phyloP scores from a whole-genome alignment of 1,140 invertebrate genomes.

The Triops cancriformis region DNA sequence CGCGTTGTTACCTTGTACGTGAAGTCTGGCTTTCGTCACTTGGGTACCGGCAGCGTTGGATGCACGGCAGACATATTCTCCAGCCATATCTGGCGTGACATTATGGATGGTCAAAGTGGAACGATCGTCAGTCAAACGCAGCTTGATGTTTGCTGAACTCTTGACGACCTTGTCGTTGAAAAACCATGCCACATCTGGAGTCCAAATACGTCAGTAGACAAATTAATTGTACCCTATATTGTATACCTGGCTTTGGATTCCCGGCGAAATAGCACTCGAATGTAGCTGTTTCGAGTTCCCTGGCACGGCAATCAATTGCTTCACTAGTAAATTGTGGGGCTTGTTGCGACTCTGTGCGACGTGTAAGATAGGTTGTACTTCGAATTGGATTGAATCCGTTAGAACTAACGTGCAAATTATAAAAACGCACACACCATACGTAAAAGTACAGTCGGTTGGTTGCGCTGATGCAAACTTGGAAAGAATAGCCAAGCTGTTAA shows the following conservation, averaged over 20 bases:
- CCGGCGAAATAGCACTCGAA: constrained; percentile 72
- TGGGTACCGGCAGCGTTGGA: constrained; percentile 70
- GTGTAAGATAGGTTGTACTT: background rate
- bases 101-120: constrained; percentile 61
- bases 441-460: constrained; percentile 3
- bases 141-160: constrained; percentile 57
- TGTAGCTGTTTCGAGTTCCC: constrained; percentile 60
- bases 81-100: constrained; percentile 60
- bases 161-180: constrained; percentile 70
- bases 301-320: constrained; percentile 60
- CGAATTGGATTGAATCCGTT: background rate
- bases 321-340: constrained; percentile 72
- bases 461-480: background rate
- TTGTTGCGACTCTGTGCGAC: constrained; percentile 60
- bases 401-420: background rate
- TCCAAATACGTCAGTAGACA: constrained; percentile 35
- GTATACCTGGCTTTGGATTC: constrained; percentile 69
- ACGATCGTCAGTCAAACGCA: constrained; percentile 63
- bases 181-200: constrained; percentile 76
- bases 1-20: constrained; percentile 49
- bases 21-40: constrained; percentile 67
- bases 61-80: constrained; percentile 76
- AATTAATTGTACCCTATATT: constrained; percentile 24
- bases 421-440: constrained; percentile 18
- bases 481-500: background rate